Conservation (phyloP, 2,888 invertebrate species). For the Tholera decimalis region DNA sequence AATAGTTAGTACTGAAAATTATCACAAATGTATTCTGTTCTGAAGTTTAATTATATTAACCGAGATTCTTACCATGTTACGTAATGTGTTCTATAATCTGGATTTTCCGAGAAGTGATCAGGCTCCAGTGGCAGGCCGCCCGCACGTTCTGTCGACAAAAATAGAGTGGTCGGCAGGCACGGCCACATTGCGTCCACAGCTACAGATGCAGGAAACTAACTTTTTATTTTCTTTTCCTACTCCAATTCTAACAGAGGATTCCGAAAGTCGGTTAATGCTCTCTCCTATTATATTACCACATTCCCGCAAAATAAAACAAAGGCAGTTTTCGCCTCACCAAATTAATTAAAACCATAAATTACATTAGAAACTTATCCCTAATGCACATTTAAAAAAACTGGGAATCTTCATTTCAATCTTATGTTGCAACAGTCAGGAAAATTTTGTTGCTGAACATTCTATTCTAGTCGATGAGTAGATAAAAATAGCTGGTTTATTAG, state of each 20-base stretch:
- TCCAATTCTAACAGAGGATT: slow-evolving; percentile 59
- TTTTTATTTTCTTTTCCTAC: slow-evolving; percentile 72
- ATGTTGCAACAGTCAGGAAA: slow-evolving; percentile 72
- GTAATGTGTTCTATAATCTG: slow-evolving; percentile 73
- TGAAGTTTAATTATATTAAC: slow-evolving; percentile 35
- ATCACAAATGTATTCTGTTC: not conserved
- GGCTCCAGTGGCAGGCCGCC: slow-evolving; percentile 74
- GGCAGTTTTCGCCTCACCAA: slow-evolving; percentile 41
- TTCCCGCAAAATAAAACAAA: slow-evolving; percentile 62
- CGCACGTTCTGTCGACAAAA: slow-evolving; percentile 75
- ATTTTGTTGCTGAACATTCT: slow-evolving; percentile 71
- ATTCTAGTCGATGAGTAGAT: slow-evolving; percentile 69
- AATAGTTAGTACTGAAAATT: not conserved
- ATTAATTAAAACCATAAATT: slow-evolving; percentile 48
- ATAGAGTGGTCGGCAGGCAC: slow-evolving; percentile 71
- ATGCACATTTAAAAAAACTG: slow-evolving; percentile 44
- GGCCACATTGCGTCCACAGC: slow-evolving; percentile 55
- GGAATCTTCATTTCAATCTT: slow-evolving; percentile 15
- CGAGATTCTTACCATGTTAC: slow-evolving; percentile 70
- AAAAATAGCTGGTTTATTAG: slow-evolving; percentile 74
- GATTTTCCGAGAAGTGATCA: slow-evolving; percentile 76
- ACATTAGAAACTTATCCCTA: slow-evolving; percentile 37
- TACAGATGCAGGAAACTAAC: slow-evolving; percentile 75
- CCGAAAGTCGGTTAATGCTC: slow-evolving; percentile 58
- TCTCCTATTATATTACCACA: slow-evolving; percentile 62